Evolutionary conservation across 2,888 invertebrate genomes (phyloP).

Genomic region (Theodoxus fluviatilis): DNA sequence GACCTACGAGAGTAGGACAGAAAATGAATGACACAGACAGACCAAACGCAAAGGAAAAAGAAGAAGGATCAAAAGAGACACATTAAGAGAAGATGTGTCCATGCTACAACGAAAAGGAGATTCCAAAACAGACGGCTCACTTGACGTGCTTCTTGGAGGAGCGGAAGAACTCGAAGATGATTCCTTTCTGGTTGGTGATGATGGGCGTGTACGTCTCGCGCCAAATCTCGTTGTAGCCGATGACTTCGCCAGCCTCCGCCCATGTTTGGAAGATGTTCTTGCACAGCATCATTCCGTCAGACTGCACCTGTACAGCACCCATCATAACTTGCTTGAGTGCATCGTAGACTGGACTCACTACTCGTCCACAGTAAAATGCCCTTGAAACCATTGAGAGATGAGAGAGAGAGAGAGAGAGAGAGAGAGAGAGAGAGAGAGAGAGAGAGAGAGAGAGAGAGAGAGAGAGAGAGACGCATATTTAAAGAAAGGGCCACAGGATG

Average conservation of each 20-base stretch:
- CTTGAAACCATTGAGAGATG: no score
- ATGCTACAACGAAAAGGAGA: no score
- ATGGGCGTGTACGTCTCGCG: conserved; percentile 59
- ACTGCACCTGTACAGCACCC: no score
- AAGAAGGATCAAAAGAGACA: neutral
- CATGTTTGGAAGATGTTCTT: conserved; percentile 54
- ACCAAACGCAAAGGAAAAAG: neutral
- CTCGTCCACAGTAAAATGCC: no score
- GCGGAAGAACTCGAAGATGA: conserved; percentile 59
- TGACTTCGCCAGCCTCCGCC: conserved; percentile 56
- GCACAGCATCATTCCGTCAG: conserved; percentile 44
- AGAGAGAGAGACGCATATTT: no score
- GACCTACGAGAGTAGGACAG: neutral
- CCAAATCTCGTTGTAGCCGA: conserved; percentile 59
- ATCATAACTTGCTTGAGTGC: no score
- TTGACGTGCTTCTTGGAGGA: conserved; percentile 42
- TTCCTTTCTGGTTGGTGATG: conserved; percentile 57
- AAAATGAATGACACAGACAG: neutral
- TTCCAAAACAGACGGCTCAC: conserved; percentile 35
- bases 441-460: no score
- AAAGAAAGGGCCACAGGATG: no score
- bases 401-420: no score
- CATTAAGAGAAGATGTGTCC: no score
- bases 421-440: no score
- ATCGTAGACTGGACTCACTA: no score